These are phyloP conservation scores for Brachyopa scutellaris DNA, from an alignment of 2,888 invertebrate species.

Conservation along the genomic window DNA sequence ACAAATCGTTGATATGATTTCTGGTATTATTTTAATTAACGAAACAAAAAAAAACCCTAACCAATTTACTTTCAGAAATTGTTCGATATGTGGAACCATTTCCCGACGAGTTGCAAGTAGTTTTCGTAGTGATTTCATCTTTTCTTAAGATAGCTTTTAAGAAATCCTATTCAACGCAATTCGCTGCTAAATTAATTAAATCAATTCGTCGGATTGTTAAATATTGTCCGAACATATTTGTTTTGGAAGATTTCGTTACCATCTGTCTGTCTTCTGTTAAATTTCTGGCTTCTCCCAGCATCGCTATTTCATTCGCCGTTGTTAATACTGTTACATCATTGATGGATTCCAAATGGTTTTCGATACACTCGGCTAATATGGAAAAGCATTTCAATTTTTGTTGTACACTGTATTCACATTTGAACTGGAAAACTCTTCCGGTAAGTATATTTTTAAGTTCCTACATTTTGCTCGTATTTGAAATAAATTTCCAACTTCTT, in stretches of 20 bases:
- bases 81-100: conserved; percentile 74
- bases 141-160: conserved; percentile 77
- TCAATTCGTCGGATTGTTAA: conserved; percentile 75
- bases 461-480: too few species aligned
- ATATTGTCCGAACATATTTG: conserved; percentile 76
- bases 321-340: conserved; percentile 77
- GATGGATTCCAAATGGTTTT: conserved; percentile 76
- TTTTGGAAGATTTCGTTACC: conserved; percentile 74
- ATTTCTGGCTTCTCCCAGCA: conserved; percentile 77
- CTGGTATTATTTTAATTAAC: too few species aligned
- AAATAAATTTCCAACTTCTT: too few species aligned
- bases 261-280: conserved; percentile 77
- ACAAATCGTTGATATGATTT: conserved; percentile 76
- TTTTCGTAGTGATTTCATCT: conserved; percentile 76
- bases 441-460: conserved; percentile 72
- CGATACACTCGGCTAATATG: conserved; percentile 15
- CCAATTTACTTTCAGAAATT: conserved; percentile 73
- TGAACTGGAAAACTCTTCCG: conserved; percentile 75
- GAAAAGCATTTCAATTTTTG: conserved; percentile 75
- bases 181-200: conserved; percentile 77
- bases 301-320: conserved; percentile 77
- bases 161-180: conserved; percentile 76
- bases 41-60: neutral
- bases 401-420: conserved; percentile 74
- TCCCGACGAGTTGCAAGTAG: conserved; percentile 75